These are phyloP conservation scores for Pangasius macronema DNA, from an alignment of 2,797 vertebrate species.

Conservation along the genomic window DNA sequence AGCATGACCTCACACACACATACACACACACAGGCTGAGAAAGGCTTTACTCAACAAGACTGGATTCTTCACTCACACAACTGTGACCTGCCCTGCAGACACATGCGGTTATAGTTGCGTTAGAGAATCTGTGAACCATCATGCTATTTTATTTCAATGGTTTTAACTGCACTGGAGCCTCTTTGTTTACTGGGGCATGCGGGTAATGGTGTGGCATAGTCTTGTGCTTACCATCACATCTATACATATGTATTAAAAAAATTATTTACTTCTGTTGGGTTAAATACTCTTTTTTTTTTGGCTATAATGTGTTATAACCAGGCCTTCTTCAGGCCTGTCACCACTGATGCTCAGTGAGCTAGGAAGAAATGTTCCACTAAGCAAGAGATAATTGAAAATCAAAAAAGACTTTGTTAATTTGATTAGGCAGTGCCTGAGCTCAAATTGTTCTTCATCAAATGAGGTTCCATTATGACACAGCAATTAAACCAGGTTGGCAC, in stretches of 20 bases:
- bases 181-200: conserved; percentile 48
- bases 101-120: conserved; percentile 52
- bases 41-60: conserved; percentile 37
- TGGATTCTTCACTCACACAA: conserved; percentile 45
- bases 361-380: conserved; percentile 72
- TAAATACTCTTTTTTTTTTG: neutral
- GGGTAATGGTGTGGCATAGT: conserved; percentile 27
- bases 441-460: conserved; percentile 88
- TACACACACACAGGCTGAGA: conserved; percentile 27
- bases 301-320: conserved; percentile 37
- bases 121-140: conserved; percentile 48
- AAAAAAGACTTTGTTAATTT: conserved; percentile 93
- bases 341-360: conserved; percentile 47
- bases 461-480: conserved; percentile 88
- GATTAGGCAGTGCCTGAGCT: conserved; percentile 82
- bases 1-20: conserved; percentile 39
- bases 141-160: conserved; percentile 44
- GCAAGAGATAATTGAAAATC: conserved; percentile 91
- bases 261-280: conserved; percentile 4
- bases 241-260: conserved; percentile 25
- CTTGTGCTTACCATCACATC: conserved; percentile 31
- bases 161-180: conserved; percentile 43
- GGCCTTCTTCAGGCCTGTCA: conserved; percentile 51
- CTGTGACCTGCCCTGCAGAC: conserved; percentile 56
- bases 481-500: conserved; percentile 82